These are phyloP conservation scores for Cyanoderma ruficeps DNA, from an alignment of 2,113 vertebrate genomes.

Conservation along the genomic window DNA sequence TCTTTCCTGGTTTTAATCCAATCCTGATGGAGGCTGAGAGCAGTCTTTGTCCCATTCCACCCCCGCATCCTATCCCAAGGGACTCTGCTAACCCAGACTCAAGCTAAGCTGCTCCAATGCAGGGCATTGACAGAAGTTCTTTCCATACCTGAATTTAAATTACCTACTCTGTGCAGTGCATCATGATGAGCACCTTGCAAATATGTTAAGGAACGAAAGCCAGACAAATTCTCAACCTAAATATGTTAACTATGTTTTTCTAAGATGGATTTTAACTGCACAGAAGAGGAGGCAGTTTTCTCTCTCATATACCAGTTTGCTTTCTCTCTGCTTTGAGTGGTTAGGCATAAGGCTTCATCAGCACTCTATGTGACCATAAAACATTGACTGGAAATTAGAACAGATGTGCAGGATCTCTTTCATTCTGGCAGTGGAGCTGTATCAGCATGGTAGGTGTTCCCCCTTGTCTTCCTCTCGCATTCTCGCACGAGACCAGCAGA, in stretches of 20 bases:
- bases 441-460: not conserved
- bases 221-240: not conserved
- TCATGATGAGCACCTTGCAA: not conserved
- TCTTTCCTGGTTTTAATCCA: slow-evolving; percentile 26
- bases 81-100: not conserved
- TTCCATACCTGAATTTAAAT: not conserved
- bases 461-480: not conserved
- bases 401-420: not conserved
- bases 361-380: not conserved
- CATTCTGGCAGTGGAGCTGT: not conserved
- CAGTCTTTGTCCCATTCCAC: not conserved
- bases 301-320: not conserved
- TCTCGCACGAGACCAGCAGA: not conserved
- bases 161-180: not conserved
- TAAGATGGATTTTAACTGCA: not conserved
- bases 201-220: not conserved
- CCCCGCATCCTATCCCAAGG: not conserved
- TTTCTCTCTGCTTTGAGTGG: not conserved
- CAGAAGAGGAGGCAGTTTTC: not conserved
- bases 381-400: not conserved
- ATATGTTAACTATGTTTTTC: not conserved
- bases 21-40: not conserved
- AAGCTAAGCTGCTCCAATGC: not conserved
- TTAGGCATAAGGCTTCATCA: not conserved
- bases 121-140: not conserved